A percentile compares a stretch with the other conserved stretches of the same genome.
Conservation (phyloP, 2,113 vertebrate species). For the Origma solitaria region DNA sequence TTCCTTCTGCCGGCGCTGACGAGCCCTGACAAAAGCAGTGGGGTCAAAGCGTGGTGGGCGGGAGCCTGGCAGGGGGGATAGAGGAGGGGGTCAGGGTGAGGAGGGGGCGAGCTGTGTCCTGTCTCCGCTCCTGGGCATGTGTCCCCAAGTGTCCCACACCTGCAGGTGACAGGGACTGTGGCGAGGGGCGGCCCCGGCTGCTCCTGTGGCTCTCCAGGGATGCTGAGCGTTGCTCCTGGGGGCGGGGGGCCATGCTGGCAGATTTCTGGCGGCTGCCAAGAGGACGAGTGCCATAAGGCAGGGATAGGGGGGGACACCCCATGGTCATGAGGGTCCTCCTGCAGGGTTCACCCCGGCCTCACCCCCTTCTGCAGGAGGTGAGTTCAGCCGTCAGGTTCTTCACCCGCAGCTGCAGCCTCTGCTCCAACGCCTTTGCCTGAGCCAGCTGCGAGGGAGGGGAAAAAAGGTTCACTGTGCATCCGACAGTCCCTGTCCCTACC, state of each 20-base stretch:
- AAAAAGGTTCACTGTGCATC: background rate
- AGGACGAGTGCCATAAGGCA: background rate
- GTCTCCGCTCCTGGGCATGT: background rate
- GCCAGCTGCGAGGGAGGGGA: background rate
- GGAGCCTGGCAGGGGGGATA: background rate
- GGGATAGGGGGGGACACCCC: background rate
- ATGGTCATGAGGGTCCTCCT: background rate
- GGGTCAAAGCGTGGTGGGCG: slow-evolving; percentile 80
- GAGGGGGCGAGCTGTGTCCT: background rate
- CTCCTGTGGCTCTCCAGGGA: slow-evolving; percentile 68
- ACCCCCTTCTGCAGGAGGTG: background rate
- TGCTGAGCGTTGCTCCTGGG: slow-evolving; percentile 68
- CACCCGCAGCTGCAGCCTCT: background rate
- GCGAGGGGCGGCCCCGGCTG: slow-evolving; percentile 57
- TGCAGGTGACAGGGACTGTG: slow-evolving; percentile 79
- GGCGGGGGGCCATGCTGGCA: background rate
- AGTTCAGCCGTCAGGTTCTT: background rate
- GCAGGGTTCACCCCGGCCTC: background rate
- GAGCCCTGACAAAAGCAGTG: slow-evolving; percentile 86
- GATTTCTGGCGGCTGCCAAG: slow-evolving; percentile 70
- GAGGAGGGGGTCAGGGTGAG: background rate
- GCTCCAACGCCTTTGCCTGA: background rate
- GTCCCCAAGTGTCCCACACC: slow-evolving; percentile 59
- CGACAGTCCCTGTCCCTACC: background rate
- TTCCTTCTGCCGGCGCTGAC: slow-evolving; percentile 80